These are phyloP conservation scores for Octomys mimax DNA, from an alignment of 2,797 vertebrate genomes.

Conservation along the genomic window DNA sequence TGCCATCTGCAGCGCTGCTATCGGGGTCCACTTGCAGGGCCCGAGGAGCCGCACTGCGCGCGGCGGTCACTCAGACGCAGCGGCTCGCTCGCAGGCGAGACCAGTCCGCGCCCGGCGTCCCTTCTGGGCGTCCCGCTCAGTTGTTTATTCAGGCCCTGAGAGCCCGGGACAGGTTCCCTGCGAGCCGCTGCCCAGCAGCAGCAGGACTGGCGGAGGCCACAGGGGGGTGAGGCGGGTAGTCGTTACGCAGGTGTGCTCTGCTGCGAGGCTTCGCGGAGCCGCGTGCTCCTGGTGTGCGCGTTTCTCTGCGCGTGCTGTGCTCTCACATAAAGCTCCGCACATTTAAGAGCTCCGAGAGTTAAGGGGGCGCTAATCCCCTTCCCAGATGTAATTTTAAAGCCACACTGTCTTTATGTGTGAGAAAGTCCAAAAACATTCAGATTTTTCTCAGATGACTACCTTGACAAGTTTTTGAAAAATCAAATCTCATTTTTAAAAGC, in stretches of 20 bases:
- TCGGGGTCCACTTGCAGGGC: background rate
- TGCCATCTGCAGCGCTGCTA: rapidly evolving
- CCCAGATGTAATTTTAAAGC: background rate
- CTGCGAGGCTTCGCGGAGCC: background rate
- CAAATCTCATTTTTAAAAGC: slow-evolving; percentile 54
- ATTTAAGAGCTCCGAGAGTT: background rate
- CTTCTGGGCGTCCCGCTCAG: background rate
- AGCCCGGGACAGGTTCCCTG: background rate
- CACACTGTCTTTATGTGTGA: background rate
- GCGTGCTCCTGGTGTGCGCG: background rate
- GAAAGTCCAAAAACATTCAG: background rate
- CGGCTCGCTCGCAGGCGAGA: background rate
- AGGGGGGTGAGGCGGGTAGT: too few relatives aligned
- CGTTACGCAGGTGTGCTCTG: background rate
- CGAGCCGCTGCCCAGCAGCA: background rate
- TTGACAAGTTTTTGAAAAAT: slow-evolving; percentile 5
- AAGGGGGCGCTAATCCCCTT: background rate
- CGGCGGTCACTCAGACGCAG: background rate
- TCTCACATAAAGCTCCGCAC: background rate
- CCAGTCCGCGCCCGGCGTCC: background rate
- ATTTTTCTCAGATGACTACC: slow-evolving; percentile 12
- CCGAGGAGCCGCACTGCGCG: rapidly evolving
- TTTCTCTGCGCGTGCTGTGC: background rate
- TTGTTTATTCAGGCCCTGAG: background rate
- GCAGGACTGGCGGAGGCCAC: background rate